Base-by-base conservation (phyloP, 2,888 invertebrate genomes). In the Caenorhabditis parvicauda region DNA sequence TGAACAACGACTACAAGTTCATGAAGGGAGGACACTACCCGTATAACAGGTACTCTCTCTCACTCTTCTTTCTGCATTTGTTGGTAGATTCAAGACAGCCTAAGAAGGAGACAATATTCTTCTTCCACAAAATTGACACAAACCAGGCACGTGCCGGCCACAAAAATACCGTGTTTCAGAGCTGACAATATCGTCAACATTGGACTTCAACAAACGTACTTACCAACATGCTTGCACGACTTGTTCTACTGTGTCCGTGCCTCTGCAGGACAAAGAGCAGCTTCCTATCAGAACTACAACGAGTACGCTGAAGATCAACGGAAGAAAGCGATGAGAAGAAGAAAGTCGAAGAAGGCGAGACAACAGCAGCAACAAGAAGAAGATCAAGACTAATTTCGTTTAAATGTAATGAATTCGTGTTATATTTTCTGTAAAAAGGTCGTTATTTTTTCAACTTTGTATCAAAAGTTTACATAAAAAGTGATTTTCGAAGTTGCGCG, bases 141-240 rank as follows among this genome's bases (percentile, higher is more conserved):
- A 17, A 14, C 21, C 17, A 32, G 17, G 32, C 41, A 28, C 7
- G 12, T 19, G 12, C 17, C 12, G 12, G 12, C 6, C n/a, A 32
- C 14, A 32, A 21, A 32, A 37, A 35, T 17, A 12, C 3, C 17
- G 21, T 37, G 25, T 49, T 70, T 46, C 53, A 74, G 75, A 44
- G 74, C 75, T 9, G 75, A 75, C 52, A 75, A 75, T 37, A 62
- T 74, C 22, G 63, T 75, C 9, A 75, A 75, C 55, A 73, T 73
- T 44, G 70, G 64, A 7, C 69, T 75, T 6, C 72, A 73, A 48
- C 75, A 73, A 44, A 75, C 75, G 1, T 67, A 63, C 25, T 56
- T 74, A 12, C 75, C 75, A 7, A 75, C 75, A 7, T 75, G 75
- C 43, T 67, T 75, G 19, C 75, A 75, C 41, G 75, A 75, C 58